Evolutionary conservation across 2,113 vertebrate species (phyloP).

Genomic region (Sterrhoptilus dennistouni): DNA sequence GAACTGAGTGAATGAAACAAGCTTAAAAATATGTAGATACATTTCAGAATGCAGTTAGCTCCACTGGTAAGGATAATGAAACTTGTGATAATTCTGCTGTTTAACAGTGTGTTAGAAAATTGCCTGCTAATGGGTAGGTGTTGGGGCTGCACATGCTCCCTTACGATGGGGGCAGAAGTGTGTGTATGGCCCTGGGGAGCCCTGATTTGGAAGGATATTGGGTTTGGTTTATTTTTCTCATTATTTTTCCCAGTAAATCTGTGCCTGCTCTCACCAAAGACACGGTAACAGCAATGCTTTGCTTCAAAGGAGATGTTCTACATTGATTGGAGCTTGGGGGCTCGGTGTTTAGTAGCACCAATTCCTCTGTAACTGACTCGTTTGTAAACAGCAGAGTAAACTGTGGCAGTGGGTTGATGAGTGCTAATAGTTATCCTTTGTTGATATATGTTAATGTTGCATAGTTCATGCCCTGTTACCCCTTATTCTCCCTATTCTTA

Average conservation of each 20-base stretch:
- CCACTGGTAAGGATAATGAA: neutral
- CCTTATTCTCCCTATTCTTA: too few species aligned
- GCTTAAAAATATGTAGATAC: conserved; percentile 6
- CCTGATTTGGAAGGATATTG: neutral
- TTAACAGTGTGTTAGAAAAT: neutral
- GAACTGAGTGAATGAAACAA: conserved; percentile 13
- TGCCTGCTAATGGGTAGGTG: neutral
- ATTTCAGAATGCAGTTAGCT: neutral
- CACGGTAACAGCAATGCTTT: neutral
- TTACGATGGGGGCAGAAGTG: neutral
- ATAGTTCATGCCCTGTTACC: too few species aligned
- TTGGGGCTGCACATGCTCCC: neutral
- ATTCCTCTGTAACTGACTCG: neutral
- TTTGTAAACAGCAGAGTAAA: neutral
- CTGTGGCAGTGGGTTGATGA: too few species aligned
- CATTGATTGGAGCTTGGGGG: neutral
- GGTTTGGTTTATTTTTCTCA: neutral
- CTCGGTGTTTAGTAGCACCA: neutral
- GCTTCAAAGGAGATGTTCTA: neutral
- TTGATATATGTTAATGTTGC: too few species aligned
- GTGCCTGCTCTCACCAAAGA: rapidly evolving
- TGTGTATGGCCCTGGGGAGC: neutral
- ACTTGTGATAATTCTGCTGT: neutral
- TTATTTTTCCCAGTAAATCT: neutral
- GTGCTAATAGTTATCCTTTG: too few species aligned